phyloP scores from a whole-genome alignment of 30 jellyfish, hydroid and myxozoan species.

The Chironex yamaguchii region DNA sequence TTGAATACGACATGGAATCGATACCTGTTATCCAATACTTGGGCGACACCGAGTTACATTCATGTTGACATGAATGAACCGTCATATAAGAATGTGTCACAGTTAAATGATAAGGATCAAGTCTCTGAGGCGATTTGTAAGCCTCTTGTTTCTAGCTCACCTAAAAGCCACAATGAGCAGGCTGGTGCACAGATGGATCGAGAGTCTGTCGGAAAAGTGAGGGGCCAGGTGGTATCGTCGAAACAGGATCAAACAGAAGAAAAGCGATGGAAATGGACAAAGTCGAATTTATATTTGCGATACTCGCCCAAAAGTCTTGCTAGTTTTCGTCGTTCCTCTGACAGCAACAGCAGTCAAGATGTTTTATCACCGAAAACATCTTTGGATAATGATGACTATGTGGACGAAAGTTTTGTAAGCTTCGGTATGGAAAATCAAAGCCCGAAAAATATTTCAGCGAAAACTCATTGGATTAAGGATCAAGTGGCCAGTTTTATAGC shows the following conservation, averaged over 20 bases:
- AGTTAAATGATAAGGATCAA: no score
- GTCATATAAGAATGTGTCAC: no score
- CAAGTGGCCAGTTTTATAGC: slow-evolving; percentile 46
- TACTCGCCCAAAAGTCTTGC: background rate
- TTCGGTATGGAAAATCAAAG: background rate
- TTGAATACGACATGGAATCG: no score
- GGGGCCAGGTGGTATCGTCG: background rate
- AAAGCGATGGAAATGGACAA: background rate
- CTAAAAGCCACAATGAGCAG: background rate
- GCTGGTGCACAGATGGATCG: background rate
- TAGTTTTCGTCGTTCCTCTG: background rate
- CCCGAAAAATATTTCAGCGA: slow-evolving; percentile 45
- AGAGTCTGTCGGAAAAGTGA: background rate
- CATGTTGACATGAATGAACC: no score
- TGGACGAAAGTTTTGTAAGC: background rate
- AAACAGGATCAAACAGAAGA: background rate
- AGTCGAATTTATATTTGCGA: no score
- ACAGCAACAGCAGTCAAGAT: background rate
- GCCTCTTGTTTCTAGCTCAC: no score
- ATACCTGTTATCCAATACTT: no score
- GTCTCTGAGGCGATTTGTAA: no score
- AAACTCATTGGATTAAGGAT: slow-evolving; percentile 74
- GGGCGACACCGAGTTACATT: no score
- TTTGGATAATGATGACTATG: background rate
- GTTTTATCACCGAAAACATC: background rate